Conservation (phyloP, 2,888 invertebrate species). For the Liposcelis brunnea region DNA sequence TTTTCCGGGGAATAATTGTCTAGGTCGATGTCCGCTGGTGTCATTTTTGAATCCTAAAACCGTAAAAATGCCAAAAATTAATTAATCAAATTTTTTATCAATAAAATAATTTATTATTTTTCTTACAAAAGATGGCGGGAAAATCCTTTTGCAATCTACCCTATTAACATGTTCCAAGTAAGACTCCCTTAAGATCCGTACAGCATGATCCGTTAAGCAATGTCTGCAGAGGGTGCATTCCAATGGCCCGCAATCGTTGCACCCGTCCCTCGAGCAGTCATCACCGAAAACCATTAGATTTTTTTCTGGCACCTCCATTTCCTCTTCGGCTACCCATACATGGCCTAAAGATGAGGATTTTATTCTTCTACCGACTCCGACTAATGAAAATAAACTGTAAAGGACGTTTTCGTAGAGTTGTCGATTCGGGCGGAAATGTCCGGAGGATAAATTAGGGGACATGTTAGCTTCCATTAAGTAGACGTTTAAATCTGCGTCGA, state of each 20-base stretch:
- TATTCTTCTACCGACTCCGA: constrained; percentile 41
- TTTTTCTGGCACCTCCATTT: constrained; percentile 57
- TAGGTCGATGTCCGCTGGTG: constrained; percentile 22
- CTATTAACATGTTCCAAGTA: constrained; percentile 65
- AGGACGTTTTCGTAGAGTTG: constrained; percentile 84
- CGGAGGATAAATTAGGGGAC: constrained; percentile 92
- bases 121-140: constrained; percentile 52
- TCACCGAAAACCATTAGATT: constrained; percentile 61
- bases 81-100: too few relatives aligned
- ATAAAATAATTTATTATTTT: too few relatives aligned
- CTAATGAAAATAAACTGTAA: constrained; percentile 61
- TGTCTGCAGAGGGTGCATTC: constrained; percentile 63
- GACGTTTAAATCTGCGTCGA: constrained; percentile 73
- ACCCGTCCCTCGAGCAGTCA: constrained; percentile 38
- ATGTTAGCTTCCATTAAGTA: constrained; percentile 92
- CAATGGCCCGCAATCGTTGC: constrained; percentile 42
- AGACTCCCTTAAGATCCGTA: constrained; percentile 42
- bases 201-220: constrained; percentile 47
- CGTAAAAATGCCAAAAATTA: constrained; percentile 16
- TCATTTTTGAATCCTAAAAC: constrained; percentile 23
- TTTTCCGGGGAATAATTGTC: constrained; percentile 46
- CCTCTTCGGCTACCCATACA: constrained; percentile 24
- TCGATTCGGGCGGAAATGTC: constrained; percentile 75
- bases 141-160: constrained; percentile 62
- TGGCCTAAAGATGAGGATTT: background rate